Percentiles rank a stretch among this genome's conserved stretches.
These are phyloP conservation scores for Pollenia amentaria DNA, from an alignment of 2,888 invertebrate species.

Conservation along the genomic window DNA sequence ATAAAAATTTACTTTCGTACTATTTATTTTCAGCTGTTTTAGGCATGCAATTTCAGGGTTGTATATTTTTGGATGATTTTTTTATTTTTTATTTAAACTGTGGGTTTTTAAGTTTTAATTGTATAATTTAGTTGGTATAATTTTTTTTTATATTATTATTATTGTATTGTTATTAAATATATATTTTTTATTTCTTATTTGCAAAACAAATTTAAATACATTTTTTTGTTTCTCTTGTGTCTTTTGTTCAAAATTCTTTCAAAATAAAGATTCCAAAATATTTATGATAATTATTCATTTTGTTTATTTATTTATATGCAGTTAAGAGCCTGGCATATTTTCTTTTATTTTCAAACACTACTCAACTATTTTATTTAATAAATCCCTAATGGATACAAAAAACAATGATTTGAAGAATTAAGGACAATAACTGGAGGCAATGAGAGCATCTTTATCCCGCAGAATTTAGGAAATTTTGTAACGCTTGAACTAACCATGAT, in stretches of 20 bases:
- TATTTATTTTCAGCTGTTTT: constrained; percentile 47
- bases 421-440: background rate
- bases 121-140: constrained; percentile 44
- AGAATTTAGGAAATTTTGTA: too few relatives aligned
- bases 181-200: constrained; percentile 16
- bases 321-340: constrained; percentile 65
- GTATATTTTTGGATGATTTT: constrained; percentile 19
- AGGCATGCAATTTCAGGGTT: constrained; percentile 49
- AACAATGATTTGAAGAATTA: background rate
- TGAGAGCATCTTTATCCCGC: background rate
- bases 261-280: constrained; percentile 83
- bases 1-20: constrained; percentile 40
- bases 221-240: constrained; percentile 48
- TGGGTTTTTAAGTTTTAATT: constrained; percentile 5
- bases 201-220: constrained; percentile 63
- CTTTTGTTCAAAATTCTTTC: constrained; percentile 79
- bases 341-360: constrained; percentile 68
- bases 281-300: constrained; percentile 71
- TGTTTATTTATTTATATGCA: constrained; percentile 35
- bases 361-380: constrained; percentile 36
- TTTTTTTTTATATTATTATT: constrained; percentile 33
- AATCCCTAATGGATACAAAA: background rate
- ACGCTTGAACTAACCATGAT: too few relatives aligned
- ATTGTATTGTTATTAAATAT: constrained; percentile 23
- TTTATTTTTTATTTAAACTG: constrained; percentile 14